Evolutionary conservation across 1,140 invertebrate species (phyloP).

Genomic region (Streblospio benedicti): DNA sequence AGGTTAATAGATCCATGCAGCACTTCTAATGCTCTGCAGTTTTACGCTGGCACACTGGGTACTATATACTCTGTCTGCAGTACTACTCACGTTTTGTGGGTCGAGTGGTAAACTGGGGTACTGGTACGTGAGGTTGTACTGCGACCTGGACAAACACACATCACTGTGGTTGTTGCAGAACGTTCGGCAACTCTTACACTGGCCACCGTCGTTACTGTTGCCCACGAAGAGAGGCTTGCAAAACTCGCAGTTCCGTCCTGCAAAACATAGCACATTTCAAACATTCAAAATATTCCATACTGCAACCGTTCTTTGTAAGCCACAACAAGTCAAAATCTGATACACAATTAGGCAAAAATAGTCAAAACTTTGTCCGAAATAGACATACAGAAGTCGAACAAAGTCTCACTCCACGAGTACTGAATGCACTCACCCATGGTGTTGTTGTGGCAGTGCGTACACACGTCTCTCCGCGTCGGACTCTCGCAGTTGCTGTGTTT

Average conservation of each 20-base stretch:
- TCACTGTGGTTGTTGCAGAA: slow-evolving; percentile 84
- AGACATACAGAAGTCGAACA: too few relatives aligned
- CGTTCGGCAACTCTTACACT: slow-evolving; percentile 75
- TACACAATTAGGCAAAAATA: not conserved
- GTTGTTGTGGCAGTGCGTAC: slow-evolving; percentile 80
- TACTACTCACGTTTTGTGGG: slow-evolving; percentile 16
- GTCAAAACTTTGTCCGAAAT: not conserved
- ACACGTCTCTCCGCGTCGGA: slow-evolving; percentile 69
- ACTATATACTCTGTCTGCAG: too few relatives aligned
- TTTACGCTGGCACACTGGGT: too few relatives aligned
- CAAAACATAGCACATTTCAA: slow-evolving; percentile 23
- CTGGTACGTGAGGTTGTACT: slow-evolving; percentile 10
- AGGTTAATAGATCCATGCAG: too few relatives aligned
- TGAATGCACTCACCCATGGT: slow-evolving; percentile 59
- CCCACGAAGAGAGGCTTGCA: slow-evolving; percentile 84
- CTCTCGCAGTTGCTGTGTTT: slow-evolving; percentile 85
- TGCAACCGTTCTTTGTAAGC: not conserved
- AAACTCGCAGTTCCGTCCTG: slow-evolving; percentile 68
- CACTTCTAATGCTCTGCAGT: too few relatives aligned
- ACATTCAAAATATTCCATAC: not conserved
- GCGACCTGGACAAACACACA: slow-evolving; percentile 56
- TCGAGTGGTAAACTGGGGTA: not conserved
- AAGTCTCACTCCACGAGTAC: too few relatives aligned
- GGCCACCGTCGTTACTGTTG: slow-evolving; percentile 73
- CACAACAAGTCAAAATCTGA: not conserved